Evolutionary conservation across 2,113 vertebrate species (phyloP), one percentile per base, ranked within the genome.

Genomic region (Microcebus tavaratra): DNA sequence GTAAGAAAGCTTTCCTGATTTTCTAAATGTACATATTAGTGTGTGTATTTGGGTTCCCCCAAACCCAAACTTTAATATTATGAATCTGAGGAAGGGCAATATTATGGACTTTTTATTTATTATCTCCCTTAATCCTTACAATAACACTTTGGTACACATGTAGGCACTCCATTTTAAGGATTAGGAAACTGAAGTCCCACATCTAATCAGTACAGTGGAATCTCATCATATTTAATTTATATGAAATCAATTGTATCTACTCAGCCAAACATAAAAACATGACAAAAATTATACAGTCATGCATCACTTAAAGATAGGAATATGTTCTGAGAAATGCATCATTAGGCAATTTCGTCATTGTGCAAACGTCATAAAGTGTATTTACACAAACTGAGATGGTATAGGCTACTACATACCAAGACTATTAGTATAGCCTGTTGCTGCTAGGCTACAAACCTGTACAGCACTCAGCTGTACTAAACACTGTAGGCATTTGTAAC

Each of bases 11-110:
- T 82, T 87, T n/a, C 53, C 59, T 78, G 23, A 53, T 93, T 95
- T 90, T 94, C 42, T 93, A 53, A 53, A n/a, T 92, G 70, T 97
- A 36, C 48, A 53, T 27, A 23, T 25, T 27, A 88, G 21, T 86
- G 15, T 81, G 8, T 59, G 0, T 85, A 53, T 88, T 85, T 61
- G 34, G 93, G 27, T 78, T 95, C 36, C 25, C 21, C 67, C 36
- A 93, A 61, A 79, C 21, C 18, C 63, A 68, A 53, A 92, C 21
- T 86, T 95, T 36, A 96, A 29, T 79, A 78, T 76, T 3, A 48
- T 87, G 18, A 90, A 70, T 92, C 31, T 89, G 15, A 63, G 36
- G 83, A 92, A 78, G 34, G 57, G 21, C 20, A 68, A 36, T 61
- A 23, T 93, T 50, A 59, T 0, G 8, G 45, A 72, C 29, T 85